These are phyloP conservation scores for Indicator maculatus DNA, from an alignment of 2,113 vertebrate species.

Conservation along the genomic window DNA sequence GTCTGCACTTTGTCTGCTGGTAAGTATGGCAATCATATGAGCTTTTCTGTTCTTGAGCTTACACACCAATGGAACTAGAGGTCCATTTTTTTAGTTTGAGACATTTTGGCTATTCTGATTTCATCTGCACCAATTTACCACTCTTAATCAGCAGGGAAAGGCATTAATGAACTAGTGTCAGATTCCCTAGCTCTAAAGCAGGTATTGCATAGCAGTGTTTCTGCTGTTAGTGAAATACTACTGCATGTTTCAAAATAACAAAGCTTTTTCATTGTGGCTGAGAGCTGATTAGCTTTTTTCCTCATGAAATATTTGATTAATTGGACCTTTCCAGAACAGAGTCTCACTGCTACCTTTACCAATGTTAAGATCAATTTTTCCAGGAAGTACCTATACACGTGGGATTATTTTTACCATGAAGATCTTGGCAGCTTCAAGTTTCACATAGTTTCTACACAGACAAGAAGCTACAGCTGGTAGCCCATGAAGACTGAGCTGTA, in stretches of 20 bases:
- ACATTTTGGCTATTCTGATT: neutral
- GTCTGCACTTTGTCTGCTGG: neutral
- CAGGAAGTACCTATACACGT: neutral
- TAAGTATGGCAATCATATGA: neutral
- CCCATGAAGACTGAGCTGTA: neutral
- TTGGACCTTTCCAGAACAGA: neutral
- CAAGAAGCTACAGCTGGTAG: neutral
- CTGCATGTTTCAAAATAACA: neutral
- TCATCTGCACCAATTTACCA: neutral
- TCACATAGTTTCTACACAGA: neutral
- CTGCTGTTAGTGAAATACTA: neutral
- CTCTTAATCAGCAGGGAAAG: conserved; percentile 5
- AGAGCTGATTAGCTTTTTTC: neutral
- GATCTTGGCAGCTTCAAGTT: neutral
- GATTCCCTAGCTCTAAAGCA: neutral
- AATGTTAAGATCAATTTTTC: neutral
- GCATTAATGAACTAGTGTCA: neutral
- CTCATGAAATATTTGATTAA: neutral
- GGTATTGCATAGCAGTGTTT: neutral
- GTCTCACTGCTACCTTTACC: neutral
- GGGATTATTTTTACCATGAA: neutral
- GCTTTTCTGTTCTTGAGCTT: conserved; percentile 14
- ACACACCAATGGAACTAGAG: neutral
- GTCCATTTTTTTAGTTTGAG: neutral
- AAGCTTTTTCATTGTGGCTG: neutral